A percentile compares a stretch with the other conserved stretches of the same genome.
These are phyloP conservation scores for Neoitamus cyanurus DNA, from an alignment of 2,888 invertebrate species.

Conservation along the genomic window DNA sequence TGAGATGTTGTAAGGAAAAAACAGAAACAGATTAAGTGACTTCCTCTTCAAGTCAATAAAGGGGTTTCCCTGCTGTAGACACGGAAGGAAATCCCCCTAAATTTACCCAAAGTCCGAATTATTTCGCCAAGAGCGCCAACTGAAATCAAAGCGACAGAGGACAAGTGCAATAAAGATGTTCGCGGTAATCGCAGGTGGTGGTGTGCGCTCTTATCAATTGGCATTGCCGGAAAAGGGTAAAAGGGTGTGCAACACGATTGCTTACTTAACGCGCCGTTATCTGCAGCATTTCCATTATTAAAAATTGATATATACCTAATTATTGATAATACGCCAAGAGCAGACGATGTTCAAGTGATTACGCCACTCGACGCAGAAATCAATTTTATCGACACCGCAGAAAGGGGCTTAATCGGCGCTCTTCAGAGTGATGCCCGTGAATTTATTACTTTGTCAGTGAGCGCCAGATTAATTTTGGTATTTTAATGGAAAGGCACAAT, in stretches of 20 bases:
- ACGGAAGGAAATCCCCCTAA: too few species aligned
- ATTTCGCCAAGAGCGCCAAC: neutral
- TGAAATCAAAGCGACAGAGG: neutral
- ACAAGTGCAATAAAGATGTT: neutral
- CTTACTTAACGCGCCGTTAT: neutral
- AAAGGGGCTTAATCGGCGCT: neutral
- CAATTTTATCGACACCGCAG: slow-evolving; percentile 18
- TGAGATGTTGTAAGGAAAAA: neutral
- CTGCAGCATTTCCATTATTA: neutral
- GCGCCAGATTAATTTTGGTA: neutral
- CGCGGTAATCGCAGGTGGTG: neutral
- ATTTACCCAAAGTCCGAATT: too few species aligned
- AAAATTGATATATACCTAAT: slow-evolving; percentile 9
- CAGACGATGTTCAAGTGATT: neutral
- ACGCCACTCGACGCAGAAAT: slow-evolving; percentile 17
- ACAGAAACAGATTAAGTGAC: neutral
- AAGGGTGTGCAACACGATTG: neutral
- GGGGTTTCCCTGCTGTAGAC: too few species aligned
- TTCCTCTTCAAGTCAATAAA: too few species aligned
- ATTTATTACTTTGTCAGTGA: neutral
- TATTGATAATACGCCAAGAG: slow-evolving; percentile 6
- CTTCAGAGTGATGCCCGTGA: neutral
- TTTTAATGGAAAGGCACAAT: neutral
- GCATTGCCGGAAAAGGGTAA: neutral
- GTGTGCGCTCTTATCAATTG: neutral